Conservation (phyloP, 1,140 invertebrate genomes). For the Euwallacea fornicatus region DNA sequence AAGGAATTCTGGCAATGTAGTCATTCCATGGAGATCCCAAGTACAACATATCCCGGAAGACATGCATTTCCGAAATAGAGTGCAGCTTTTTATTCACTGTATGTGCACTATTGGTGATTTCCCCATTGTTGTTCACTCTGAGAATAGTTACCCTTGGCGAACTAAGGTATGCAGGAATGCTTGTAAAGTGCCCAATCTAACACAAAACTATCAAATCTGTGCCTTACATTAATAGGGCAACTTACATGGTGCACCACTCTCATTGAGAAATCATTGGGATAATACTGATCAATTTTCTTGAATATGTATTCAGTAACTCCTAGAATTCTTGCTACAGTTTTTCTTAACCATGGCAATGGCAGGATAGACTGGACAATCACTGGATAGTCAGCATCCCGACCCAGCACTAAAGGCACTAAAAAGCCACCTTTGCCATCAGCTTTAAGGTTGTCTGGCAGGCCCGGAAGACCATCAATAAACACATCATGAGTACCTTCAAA, state of each 20-base stretch:
- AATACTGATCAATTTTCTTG: conserved; percentile 58
- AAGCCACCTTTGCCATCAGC: conserved; percentile 67
- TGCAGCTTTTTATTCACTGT: conserved; percentile 56
- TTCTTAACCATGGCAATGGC: conserved; percentile 62
- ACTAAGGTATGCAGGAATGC: conserved; percentile 28
- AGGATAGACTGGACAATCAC: conserved; percentile 55
- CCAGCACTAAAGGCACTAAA: conserved; percentile 62
- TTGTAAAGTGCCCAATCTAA: conserved; percentile 57
- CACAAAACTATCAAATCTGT: neutral
- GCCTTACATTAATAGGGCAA: conserved; percentile 27
- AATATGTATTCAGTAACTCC: conserved; percentile 62
- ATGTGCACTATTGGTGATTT: conserved; percentile 65
- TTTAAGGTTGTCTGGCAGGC: conserved; percentile 78
- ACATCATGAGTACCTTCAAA: conserved; percentile 45
- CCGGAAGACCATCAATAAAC: conserved; percentile 78
- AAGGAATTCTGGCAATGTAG: conserved; percentile 64
- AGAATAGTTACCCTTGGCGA: conserved; percentile 57
- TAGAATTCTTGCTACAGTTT: conserved; percentile 60
- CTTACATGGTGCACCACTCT: conserved; percentile 59
- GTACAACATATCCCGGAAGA: conserved; percentile 61
- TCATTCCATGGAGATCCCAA: conserved; percentile 71
- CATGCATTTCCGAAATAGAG: conserved; percentile 63
- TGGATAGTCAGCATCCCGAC: conserved; percentile 59
- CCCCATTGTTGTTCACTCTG: conserved; percentile 66
- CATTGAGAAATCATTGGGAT: conserved; percentile 62